Conservation (phyloP, 2,888 invertebrate species). For the Agrochola lychnidis region DNA sequence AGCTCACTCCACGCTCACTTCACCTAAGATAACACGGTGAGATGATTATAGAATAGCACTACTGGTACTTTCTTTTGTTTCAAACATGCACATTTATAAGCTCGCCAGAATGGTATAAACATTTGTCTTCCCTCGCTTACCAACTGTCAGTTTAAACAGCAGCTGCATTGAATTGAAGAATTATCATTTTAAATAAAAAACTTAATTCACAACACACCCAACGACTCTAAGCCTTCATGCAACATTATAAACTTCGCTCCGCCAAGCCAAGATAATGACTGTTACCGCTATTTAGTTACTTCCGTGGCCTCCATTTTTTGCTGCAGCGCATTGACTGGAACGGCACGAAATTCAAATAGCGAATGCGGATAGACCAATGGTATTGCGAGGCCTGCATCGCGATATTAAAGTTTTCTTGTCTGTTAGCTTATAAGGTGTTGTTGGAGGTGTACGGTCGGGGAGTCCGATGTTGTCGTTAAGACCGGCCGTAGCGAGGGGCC, state of each 20-base stretch:
- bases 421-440: slow-evolving; percentile 70
- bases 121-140: not conserved
- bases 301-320: slow-evolving; percentile 73
- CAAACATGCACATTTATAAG: not conserved
- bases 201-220: not conserved
- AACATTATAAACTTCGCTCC: slow-evolving; percentile 41
- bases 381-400: slow-evolving; percentile 77
- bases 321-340: slow-evolving; percentile 83
- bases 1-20: too few species aligned
- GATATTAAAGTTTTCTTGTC: slow-evolving; percentile 75
- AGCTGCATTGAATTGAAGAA: not conserved
- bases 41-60: too few species aligned
- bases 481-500: slow-evolving; percentile 90
- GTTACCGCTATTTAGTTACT: slow-evolving; percentile 63
- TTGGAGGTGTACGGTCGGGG: slow-evolving; percentile 71
- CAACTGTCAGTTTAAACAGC: not conserved
- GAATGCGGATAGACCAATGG: slow-evolving; percentile 78
- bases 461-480: slow-evolving; percentile 89
- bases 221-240: slow-evolving; percentile 34
- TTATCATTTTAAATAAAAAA: slow-evolving; percentile 3
- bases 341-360: slow-evolving; percentile 77
- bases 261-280: slow-evolving; percentile 53
- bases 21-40: too few species aligned
- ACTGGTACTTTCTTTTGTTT: not conserved
- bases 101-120: not conserved